Percentiles rank a stretch among this genome's conserved stretches.
Evolutionary conservation across 2,113 vertebrate genomes (phyloP).

Genomic region (Asarcornis scutulata): DNA sequence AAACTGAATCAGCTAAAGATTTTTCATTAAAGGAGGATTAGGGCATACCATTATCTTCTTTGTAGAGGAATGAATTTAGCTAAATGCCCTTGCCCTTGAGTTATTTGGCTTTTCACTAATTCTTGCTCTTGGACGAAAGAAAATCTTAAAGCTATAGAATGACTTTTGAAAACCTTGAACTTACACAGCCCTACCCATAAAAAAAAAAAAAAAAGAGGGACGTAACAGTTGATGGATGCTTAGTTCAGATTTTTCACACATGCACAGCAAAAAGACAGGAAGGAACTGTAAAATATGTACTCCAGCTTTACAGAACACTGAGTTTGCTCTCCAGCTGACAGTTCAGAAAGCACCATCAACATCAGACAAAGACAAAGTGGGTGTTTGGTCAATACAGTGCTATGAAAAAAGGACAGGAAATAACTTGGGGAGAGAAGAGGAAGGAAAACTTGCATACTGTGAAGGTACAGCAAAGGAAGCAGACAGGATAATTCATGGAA

Average conservation of each 20-base stretch:
- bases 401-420: conserved; percentile 6
- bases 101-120: not conserved
- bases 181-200: not conserved
- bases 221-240: not conserved
- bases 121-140: not conserved
- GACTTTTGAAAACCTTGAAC: not conserved
- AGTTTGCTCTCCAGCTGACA: conserved; percentile 20
- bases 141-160: not conserved
- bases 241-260: conserved; percentile 7
- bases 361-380: not conserved
- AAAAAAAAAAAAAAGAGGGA: not conserved
- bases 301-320: not conserved
- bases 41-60: not conserved
- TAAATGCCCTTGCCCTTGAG: not conserved
- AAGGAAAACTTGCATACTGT: not conserved
- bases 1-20: not conserved
- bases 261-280: conserved; percentile 9
- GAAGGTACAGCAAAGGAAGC: conserved; percentile 20
- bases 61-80: not conserved
- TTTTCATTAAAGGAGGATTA: not conserved
- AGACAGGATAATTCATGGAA: conserved; percentile 31
- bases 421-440: not conserved
- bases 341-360: conserved; percentile 9
- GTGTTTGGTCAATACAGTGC: not conserved
- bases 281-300: conserved; percentile 24